phyloP scores from a whole-genome alignment of 2,888 invertebrate species.

The Candidula unifasciata region DNA sequence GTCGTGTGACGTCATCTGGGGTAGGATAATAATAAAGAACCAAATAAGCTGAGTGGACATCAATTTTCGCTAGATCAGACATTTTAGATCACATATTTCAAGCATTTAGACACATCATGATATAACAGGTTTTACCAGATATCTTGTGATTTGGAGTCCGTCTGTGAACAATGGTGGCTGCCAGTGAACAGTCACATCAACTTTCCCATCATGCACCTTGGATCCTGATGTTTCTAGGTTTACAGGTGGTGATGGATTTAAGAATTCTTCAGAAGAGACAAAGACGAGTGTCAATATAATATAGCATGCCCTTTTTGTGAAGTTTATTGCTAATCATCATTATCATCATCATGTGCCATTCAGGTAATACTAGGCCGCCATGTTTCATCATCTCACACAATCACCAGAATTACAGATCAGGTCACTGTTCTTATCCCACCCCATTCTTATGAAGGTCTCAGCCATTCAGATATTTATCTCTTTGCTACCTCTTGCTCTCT shows the following conservation, averaged over 20 bases:
- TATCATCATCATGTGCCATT: no score
- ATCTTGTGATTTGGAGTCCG: conserved; percentile 69
- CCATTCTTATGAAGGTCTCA: no score
- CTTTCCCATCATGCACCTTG: conserved; percentile 65
- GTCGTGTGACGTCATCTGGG: neutral
- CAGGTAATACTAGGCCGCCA: no score
- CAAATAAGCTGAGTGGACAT: neutral
- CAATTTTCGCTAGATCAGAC: neutral
- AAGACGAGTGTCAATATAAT: neutral
- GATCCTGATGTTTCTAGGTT: conserved; percentile 71
- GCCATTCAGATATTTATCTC: no score
- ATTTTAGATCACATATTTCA: neutral
- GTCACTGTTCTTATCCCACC: no score
- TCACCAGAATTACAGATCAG: no score
- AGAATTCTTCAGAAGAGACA: conserved; percentile 62
- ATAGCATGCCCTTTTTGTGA: neutral
- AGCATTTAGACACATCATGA: neutral
- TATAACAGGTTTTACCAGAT: conserved; percentile 61
- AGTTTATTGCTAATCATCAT: neutral
- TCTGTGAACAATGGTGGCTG: conserved; percentile 69
- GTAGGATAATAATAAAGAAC: no score
- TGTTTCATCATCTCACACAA: no score
- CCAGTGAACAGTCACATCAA: conserved; percentile 73
- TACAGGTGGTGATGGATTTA: conserved; percentile 69
- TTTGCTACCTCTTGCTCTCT: no score